These are phyloP conservation scores for Galeruca laticollis DNA, from an alignment of 2,888 invertebrate genomes.

Conservation along the genomic window DNA sequence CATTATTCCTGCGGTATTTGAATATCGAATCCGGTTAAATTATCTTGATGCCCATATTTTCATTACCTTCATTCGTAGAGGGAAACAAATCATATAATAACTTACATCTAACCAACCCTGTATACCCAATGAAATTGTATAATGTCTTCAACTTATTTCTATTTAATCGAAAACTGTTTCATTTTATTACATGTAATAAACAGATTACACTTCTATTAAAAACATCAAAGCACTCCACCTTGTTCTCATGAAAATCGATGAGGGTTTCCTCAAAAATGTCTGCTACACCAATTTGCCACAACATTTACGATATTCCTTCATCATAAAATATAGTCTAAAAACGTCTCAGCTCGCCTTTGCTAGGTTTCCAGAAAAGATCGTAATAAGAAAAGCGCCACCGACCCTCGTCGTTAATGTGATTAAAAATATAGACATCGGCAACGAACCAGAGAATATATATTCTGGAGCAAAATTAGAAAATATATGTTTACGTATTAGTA, in stretches of 20 bases:
- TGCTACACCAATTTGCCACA: slow-evolving; percentile 18
- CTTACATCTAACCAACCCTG: no score
- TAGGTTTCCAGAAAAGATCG: slow-evolving; percentile 3
- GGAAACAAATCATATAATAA: no score
- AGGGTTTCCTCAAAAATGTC: slow-evolving; percentile 2
- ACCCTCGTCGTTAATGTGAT: not conserved
- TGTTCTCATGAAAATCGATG: not conserved
- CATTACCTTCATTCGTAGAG: no score
- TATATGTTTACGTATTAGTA: not conserved
- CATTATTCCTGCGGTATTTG: no score
- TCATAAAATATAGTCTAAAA: slow-evolving; percentile 14
- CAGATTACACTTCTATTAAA: not conserved
- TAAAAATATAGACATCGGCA: not conserved
- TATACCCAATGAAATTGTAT: no score
- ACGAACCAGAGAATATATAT: not conserved
- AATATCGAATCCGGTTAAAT: no score
- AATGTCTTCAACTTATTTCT: no score
- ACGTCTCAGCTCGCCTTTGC: not conserved
- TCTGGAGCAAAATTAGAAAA: not conserved
- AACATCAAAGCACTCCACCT: not conserved
- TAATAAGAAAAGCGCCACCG: not conserved
- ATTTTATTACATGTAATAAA: not conserved
- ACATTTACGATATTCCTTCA: slow-evolving; percentile 16
- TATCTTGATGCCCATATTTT: no score
- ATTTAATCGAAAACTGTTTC: no score